Percentiles rank a stretch among this genome's conserved stretches.
These are phyloP conservation scores for Nothocercus julius DNA, from an alignment of 2,113 vertebrate species.

Conservation along the genomic window DNA sequence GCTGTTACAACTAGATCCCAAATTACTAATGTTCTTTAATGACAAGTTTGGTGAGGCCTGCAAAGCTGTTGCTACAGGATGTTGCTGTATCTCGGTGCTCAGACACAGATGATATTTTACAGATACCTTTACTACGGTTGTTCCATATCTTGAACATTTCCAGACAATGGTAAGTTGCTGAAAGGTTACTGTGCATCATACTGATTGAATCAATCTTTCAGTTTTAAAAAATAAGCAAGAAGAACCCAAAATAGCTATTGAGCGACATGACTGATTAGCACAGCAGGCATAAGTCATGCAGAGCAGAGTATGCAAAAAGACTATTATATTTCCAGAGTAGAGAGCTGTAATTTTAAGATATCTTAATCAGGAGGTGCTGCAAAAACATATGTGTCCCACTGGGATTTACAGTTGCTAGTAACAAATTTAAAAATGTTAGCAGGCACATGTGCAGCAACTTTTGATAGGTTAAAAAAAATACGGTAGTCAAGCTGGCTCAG, in stretches of 20 bases:
- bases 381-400: neutral
- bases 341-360: conserved; percentile 3
- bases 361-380: conserved; percentile 29
- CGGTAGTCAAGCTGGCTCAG: neutral
- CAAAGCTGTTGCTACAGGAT: neutral
- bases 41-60: neutral
- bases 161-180: neutral
- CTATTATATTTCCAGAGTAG: neutral
- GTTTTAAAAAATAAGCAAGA: neutral
- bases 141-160: neutral
- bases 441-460: neutral
- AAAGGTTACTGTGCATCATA: neutral
- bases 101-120: neutral
- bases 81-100: neutral
- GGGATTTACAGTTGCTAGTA: neutral
- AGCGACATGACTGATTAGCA: conserved; percentile 19
- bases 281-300: conserved; percentile 17
- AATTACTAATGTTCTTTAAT: neutral
- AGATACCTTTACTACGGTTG: neutral
- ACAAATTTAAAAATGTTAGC: neutral
- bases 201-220: neutral
- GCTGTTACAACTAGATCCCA: conserved; percentile 11
- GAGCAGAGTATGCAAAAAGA: conserved; percentile 21
- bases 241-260: conserved; percentile 20
- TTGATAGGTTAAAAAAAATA: neutral